A percentile compares a stretch with the other conserved stretches of the same genome.
Evolutionary conservation across 2,888 invertebrate species (phyloP).

Genomic region (Baccha elongata): DNA sequence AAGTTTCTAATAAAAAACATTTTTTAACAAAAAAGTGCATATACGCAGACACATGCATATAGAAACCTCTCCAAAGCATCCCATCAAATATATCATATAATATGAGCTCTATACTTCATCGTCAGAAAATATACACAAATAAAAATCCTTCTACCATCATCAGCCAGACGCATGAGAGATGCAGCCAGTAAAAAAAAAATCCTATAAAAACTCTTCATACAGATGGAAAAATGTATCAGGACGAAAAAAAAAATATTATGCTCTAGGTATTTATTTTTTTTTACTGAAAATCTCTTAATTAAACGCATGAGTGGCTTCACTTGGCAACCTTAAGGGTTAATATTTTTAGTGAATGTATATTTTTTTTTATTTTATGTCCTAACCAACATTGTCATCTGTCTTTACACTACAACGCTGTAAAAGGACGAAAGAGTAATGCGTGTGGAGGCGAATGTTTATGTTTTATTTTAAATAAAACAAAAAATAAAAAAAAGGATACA

Average conservation of each 20-base stretch:
- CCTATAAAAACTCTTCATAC: not conserved
- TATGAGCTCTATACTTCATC: not conserved
- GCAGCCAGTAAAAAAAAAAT: not conserved
- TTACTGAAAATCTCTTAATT: constrained; percentile 55
- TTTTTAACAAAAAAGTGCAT: not conserved
- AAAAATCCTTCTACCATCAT: not conserved
- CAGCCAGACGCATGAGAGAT: not conserved
- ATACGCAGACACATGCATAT: constrained; percentile 16
- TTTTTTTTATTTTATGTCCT: not conserved
- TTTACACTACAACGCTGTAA: not conserved
- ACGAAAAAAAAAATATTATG: no score
- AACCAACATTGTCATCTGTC: not conserved
- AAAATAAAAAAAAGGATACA: not conserved
- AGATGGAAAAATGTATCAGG: not conserved
- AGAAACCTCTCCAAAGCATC: constrained; percentile 43
- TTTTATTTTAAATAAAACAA: not conserved
- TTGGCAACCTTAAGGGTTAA: constrained; percentile 51
- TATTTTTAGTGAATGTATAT: constrained; percentile 43
- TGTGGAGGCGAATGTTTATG: not conserved
- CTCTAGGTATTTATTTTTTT: not conserved
- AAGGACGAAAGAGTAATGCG: not conserved
- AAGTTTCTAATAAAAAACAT: not conserved
- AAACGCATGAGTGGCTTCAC: constrained; percentile 57
- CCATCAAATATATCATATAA: constrained; percentile 16
- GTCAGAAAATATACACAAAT: not conserved